Evolutionary conservation across 2,797 vertebrate species (phyloP), one percentile per base, ranked within the genome.

Genomic region (Apogon hyalosoma): DNA sequence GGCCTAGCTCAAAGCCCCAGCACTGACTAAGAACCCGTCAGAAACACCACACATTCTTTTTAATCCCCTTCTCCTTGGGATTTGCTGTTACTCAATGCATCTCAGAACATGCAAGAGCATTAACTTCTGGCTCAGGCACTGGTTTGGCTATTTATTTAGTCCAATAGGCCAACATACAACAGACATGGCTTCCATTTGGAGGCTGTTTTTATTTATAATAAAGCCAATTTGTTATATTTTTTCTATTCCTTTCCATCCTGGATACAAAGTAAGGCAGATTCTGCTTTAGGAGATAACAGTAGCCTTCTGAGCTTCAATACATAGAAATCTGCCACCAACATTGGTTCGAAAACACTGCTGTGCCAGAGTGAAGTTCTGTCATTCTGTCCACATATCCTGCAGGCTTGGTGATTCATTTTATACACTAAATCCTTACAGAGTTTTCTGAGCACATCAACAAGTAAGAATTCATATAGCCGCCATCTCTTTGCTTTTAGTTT

Each of bases 31-130:
- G 81, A 87, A 76, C 46, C 70, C 69, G 45, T 81, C 78, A 78
- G 69, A 83, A 82, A 80, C 82, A 62, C 64, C 64, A 79, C 63
- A 60, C 56, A 64, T 28, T 78, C 63, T 59, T 61, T 74, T 71
- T 86, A 90, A 87, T 87, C 83, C 75, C 56, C 72, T 73, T 77
- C 71, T 86, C 73, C 45, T 67, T 50, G 40, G 51, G 79, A 63
- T 79, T 81, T 79, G 65, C 71, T 14, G 53, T 69, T 83, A 28
- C 68, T 76, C 41, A 4, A 47, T 28, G 51, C 69, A 74, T 81
- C 77, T 72, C 63, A 14, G 58, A 75, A 69, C 77, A 63, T 42
- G 75, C 75, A 15, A 81, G 66, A 73, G 75, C 50, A 77, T 84
- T 75, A 68, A 74, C 65, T 57, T 78, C 24, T 47, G 55, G 57